These are phyloP conservation scores for Hoplias malabaricus DNA, from an alignment of 2,113 vertebrate genomes.

Conservation along the genomic window DNA sequence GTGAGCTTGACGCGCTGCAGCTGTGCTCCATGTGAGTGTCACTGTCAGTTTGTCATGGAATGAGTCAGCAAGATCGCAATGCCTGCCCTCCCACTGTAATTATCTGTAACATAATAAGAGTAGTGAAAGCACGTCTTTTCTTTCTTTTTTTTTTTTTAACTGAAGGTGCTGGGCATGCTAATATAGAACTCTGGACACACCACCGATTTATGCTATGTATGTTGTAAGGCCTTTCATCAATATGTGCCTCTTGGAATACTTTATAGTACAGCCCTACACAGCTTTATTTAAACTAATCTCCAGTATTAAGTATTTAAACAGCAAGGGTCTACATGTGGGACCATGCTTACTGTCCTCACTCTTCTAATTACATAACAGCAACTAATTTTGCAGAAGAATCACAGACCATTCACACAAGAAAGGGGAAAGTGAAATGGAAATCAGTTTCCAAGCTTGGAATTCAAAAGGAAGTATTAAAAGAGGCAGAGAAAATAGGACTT, in stretches of 20 bases:
- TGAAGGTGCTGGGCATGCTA: neutral
- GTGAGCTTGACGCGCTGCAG: conserved; percentile 43
- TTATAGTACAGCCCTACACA: neutral
- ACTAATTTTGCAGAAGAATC: no score
- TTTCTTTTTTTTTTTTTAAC: neutral
- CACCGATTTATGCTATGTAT: neutral
- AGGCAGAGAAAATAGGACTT: no score
- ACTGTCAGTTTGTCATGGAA: conserved; percentile 42
- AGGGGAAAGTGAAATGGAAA: no score
- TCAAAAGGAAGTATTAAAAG: no score
- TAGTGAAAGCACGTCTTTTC: conserved; percentile 18
- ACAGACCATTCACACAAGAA: no score
- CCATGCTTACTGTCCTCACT: no score
- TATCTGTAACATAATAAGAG: conserved; percentile 36
- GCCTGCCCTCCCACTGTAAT: conserved; percentile 36
- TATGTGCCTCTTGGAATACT: neutral
- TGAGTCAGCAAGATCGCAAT: conserved; percentile 51
- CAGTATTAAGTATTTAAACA: no score
- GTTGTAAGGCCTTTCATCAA: neutral
- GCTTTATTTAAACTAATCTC: no score
- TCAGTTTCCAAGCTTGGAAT: no score
- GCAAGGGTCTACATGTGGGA: no score
- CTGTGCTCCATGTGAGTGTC: conserved; percentile 43
- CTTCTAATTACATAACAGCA: no score
- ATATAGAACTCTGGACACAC: neutral